These are phyloP conservation scores for Hanleya hanleyi DNA, from an alignment of 2,888 invertebrate genomes.

Conservation along the genomic window DNA sequence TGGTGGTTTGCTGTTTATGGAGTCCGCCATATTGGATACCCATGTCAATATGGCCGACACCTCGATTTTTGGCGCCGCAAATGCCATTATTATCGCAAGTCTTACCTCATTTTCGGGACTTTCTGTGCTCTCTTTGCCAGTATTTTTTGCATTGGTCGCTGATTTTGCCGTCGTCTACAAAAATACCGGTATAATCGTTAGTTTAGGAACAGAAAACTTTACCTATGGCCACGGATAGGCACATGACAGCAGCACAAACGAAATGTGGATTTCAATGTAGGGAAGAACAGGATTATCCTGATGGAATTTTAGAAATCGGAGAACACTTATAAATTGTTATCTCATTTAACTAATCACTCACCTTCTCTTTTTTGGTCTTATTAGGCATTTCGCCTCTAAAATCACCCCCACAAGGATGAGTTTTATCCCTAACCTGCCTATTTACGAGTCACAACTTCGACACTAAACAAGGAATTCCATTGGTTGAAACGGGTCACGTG, in stretches of 20 bases:
- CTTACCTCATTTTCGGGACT: conserved; percentile 65
- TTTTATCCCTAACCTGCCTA: not conserved
- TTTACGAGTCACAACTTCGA: conserved; percentile 7
- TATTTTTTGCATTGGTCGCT: conserved; percentile 52
- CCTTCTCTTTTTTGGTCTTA: conserved; percentile 69
- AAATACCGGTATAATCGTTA: not conserved
- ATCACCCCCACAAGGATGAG: not conserved
- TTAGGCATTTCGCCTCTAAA: conserved; percentile 60
- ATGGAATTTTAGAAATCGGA: too few species aligned
- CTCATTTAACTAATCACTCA: conserved; percentile 30
- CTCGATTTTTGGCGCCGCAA: not conserved
- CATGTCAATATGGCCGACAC: conserved; percentile 37
- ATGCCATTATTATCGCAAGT: not conserved
- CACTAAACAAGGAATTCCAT: not conserved
- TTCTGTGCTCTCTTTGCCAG: conserved; percentile 61
- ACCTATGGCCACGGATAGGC: not conserved
- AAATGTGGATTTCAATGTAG: too few species aligned
- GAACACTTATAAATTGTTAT: too few species aligned
- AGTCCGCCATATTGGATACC: conserved; percentile 22
- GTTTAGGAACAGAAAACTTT: not conserved
- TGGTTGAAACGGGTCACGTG: not conserved
- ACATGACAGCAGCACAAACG: not conserved
- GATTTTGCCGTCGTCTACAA: conserved; percentile 58
- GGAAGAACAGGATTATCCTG: too few species aligned
- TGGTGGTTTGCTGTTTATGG: too few species aligned